phyloP scores from a whole-genome alignment of 2,888 invertebrate genomes.

The Caenorhabditis zanzibari region DNA sequence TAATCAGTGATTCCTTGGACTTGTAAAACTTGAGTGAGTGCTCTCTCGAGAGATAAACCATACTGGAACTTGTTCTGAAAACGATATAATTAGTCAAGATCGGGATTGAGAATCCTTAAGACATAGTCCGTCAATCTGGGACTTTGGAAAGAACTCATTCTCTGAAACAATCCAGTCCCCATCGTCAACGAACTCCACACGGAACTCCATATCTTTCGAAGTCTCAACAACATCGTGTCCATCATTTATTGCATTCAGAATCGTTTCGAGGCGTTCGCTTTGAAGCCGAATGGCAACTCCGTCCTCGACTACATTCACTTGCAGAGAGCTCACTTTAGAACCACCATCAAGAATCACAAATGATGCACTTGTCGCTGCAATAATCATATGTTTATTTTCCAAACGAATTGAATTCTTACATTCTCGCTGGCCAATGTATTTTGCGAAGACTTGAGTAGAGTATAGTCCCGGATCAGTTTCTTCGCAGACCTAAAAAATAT shows the following conservation, averaged over 20 bases:
- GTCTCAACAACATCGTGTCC: constrained; percentile 64
- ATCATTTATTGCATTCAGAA: constrained; percentile 70
- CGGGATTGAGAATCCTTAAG: constrained; percentile 32
- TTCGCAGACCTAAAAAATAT: constrained; percentile 88
- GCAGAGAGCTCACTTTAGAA: constrained; percentile 86
- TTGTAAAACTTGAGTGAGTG: constrained; percentile 65
- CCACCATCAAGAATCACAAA: constrained; percentile 94
- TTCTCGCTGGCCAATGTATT: constrained; percentile 56
- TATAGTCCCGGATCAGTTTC: constrained; percentile 89
- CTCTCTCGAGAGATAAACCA: constrained; percentile 71
- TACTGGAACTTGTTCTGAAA: constrained; percentile 72
- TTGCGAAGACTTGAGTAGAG: constrained; percentile 90
- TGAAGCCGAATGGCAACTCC: constrained; percentile 91
- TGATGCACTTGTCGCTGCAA: constrained; percentile 91
- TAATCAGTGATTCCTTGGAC: constrained; percentile 60
- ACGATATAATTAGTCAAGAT: no score
- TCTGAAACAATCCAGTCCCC: constrained; percentile 25
- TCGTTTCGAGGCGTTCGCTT: constrained; percentile 71
- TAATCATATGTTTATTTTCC: neutral
- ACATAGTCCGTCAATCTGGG: constrained; percentile 74
- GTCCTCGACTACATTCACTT: constrained; percentile 88
- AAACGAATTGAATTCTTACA: constrained; percentile 38
- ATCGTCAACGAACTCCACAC: constrained; percentile 61
- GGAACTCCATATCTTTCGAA: constrained; percentile 59
- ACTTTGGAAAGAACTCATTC: constrained; percentile 55